Evolutionary conservation across 1,140 invertebrate species (phyloP).

Genomic region (Drosophila pachea): DNA sequence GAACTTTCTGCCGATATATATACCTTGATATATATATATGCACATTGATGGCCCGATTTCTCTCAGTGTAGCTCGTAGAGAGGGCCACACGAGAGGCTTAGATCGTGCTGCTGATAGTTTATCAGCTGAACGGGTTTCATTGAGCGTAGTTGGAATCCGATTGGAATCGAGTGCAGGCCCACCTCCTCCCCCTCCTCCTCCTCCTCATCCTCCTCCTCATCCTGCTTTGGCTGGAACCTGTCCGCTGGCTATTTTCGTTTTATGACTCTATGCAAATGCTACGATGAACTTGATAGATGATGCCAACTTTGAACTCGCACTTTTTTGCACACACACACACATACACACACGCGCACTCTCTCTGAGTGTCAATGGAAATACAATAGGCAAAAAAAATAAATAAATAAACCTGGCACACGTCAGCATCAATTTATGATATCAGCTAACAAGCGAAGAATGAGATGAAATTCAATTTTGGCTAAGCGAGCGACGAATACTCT

Average conservation of each 20-base stretch:
- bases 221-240: constrained; percentile 30
- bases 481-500: constrained; percentile 13
- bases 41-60: neutral
- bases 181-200: neutral
- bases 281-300: constrained; percentile 29
- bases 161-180: constrained; percentile 34
- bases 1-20: too few species aligned
- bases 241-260: constrained; percentile 44
- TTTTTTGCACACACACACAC: constrained; percentile 15
- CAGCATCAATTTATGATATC: constrained; percentile 63
- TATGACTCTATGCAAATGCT: constrained; percentile 43
- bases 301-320: constrained; percentile 44
- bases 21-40: too few species aligned
- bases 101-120: constrained; percentile 9
- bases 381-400: constrained; percentile 15
- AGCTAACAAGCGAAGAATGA: constrained; percentile 43
- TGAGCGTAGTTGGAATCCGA: constrained; percentile 27
- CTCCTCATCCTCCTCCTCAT: neutral
- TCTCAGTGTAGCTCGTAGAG: constrained; percentile 1
- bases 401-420: constrained; percentile 48
- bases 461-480: neutral
- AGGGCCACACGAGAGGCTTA: neutral
- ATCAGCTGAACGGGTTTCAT: constrained; percentile 19
- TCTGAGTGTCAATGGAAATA: neutral
- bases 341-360: constrained; percentile 20